Conservation (phyloP, 2,797 vertebrate species). For the Halcyon smyrnensis region DNA sequence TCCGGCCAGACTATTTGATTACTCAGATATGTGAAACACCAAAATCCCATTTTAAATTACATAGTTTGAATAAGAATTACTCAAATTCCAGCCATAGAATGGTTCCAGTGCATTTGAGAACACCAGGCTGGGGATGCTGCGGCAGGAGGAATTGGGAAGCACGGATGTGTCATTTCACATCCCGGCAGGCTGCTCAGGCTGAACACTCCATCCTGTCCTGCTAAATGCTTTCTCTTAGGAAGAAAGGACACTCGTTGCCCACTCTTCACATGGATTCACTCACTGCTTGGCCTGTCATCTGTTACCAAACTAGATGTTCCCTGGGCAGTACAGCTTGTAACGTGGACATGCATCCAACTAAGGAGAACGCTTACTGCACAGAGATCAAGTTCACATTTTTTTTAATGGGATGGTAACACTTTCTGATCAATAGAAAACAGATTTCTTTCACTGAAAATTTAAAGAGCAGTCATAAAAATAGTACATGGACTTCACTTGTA, state of each 20-base stretch:
- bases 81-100: background rate
- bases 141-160: background rate
- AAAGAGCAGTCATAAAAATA: background rate
- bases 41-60: background rate
- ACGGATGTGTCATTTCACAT: background rate
- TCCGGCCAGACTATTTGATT: background rate
- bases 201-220: background rate
- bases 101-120: background rate
- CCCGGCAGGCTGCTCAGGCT: background rate
- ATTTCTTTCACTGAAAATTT: background rate
- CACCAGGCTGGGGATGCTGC: accelerated
- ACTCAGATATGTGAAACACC: background rate
- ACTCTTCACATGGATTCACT: background rate
- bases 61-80: background rate
- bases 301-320: background rate
- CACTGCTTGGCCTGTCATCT: background rate
- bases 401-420: background rate
- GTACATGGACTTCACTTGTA: background rate
- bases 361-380: background rate
- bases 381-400: background rate
- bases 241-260: background rate
- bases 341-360: background rate
- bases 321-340: background rate
- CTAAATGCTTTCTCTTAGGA: background rate
- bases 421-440: background rate